These are phyloP conservation scores for Pachyuromys duprasi DNA, from an alignment of 2,797 vertebrate species.

Conservation along the genomic window DNA sequence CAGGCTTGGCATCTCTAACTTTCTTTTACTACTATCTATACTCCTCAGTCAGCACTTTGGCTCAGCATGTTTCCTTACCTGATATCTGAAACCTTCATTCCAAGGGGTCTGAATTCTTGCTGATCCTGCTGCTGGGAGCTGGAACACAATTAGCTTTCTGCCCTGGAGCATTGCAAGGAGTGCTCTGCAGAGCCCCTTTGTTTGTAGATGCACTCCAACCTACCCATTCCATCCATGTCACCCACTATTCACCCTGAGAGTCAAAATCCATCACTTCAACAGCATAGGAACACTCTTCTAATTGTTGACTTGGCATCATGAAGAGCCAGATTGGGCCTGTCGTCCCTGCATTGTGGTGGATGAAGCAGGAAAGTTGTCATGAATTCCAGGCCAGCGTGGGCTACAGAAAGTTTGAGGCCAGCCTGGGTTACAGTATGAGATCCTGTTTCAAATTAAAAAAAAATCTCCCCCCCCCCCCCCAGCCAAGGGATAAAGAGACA, in stretches of 20 bases:
- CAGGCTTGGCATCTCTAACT: conserved; percentile 37
- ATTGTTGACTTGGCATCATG: background rate
- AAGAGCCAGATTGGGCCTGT: background rate
- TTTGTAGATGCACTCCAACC: background rate
- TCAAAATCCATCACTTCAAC: background rate
- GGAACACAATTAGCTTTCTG: background rate
- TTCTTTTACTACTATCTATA: background rate
- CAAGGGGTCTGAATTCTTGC: background rate
- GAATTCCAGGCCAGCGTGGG: background rate
- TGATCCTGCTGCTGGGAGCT: background rate
- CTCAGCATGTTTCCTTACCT: background rate
- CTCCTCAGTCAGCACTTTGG: background rate
- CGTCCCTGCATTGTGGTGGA: background rate
- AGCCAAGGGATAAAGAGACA: no score
- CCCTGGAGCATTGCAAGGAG: background rate
- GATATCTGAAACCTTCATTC: conserved; percentile 10
- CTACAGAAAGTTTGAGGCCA: background rate
- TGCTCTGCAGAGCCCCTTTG: background rate
- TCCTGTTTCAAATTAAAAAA: background rate
- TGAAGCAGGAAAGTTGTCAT: background rate
- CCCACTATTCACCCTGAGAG: background rate
- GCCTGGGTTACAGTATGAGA: background rate
- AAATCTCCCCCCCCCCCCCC: background rate
- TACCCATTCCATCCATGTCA: background rate
- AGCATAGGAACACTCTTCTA: background rate